phyloP scores from a whole-genome alignment of 2,113 vertebrate species.

The Oryzias curvinotus region DNA sequence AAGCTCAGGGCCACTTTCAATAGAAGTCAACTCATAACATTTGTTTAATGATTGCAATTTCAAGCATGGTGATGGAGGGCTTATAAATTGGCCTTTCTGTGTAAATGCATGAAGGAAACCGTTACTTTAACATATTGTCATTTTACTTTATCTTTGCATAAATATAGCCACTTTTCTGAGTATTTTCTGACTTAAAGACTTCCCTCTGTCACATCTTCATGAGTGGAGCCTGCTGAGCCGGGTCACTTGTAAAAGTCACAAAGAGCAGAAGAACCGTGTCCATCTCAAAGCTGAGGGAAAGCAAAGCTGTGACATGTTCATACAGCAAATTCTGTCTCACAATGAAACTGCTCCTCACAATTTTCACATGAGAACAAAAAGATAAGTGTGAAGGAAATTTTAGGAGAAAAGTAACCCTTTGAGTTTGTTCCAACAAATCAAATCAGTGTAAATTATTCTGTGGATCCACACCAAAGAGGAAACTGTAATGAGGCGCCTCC shows the following conservation, averaged over 20 bases:
- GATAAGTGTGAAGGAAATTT: slow-evolving; percentile 11
- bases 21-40: too few species aligned
- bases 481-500: slow-evolving; percentile 71
- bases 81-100: too few species aligned
- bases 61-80: too few species aligned
- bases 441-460: slow-evolving; percentile 77
- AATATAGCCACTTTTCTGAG: too few species aligned
- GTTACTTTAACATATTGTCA: too few species aligned
- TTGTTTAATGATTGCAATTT: too few species aligned
- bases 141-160: too few species aligned
- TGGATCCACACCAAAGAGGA: slow-evolving; percentile 72
- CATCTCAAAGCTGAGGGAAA: slow-evolving; percentile 4
- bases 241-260: slow-evolving; percentile 34
- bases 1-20: too few species aligned
- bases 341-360: slow-evolving; percentile 20
- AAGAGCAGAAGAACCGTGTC: slow-evolving; percentile 44
- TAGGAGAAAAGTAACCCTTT: slow-evolving; percentile 35
- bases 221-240: slow-evolving; percentile 30
- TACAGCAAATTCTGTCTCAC: not conserved
- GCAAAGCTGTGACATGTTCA: slow-evolving; percentile 2
- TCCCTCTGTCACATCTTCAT: slow-evolving; percentile 23
- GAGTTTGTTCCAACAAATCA: slow-evolving; percentile 64
- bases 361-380: slow-evolving; percentile 12
- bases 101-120: too few species aligned
- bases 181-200: slow-evolving; percentile 6